Evolutionary conservation across 2,888 invertebrate species (phyloP), one percentile per base, ranked within the genome.

Genomic region (Heliconius aoede): DNA sequence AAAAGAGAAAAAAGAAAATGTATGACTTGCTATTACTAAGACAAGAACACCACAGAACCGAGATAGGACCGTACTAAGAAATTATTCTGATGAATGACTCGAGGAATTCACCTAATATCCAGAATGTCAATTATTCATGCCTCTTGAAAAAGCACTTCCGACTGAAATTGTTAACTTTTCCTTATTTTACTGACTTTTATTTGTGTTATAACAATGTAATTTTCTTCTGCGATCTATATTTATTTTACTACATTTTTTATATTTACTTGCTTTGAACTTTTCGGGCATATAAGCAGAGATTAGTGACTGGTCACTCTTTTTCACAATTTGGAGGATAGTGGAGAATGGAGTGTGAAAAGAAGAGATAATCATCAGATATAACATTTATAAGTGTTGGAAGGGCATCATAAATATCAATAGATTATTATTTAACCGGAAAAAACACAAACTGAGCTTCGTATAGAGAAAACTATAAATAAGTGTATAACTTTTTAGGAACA

Each of bases 71-170:
- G 15, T 18, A 58, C 30, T 24, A 71, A 71, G 58, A 36, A 71
- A 71, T 58, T 72, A 72, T 60, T 32, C 58, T 60, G 58, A 72
- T 24, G 36, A 72, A 72, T 72, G 71, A 32, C 58, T 72, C 8
- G 30, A 71, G 75, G 71, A 75, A 62, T 71, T 75, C 69, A 71
- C 40, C 69, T 75, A 75, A 75, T 75, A 61, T 75, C 75, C 75
- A 61, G 26, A 62, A 64, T 68, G 76, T 67, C 76, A 76, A 73
- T 73, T 76, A 76, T 76, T 73, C 68, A 73, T 73, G 73, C 60
- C 28, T 51, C 51, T 73, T 62, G 68, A 73, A 73, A 71, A 71
- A 64, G 65, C 55, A 51, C 55, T 64, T 72, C 75, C 75, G 51
- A 13, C 30, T 21, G 32, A 30, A 58, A 36, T 21, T 60, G 58